Percentiles rank a stretch among this genome's conserved stretches.
Conservation (phyloP, 1,140 invertebrate genomes). For the Listronotus bonariensis region DNA sequence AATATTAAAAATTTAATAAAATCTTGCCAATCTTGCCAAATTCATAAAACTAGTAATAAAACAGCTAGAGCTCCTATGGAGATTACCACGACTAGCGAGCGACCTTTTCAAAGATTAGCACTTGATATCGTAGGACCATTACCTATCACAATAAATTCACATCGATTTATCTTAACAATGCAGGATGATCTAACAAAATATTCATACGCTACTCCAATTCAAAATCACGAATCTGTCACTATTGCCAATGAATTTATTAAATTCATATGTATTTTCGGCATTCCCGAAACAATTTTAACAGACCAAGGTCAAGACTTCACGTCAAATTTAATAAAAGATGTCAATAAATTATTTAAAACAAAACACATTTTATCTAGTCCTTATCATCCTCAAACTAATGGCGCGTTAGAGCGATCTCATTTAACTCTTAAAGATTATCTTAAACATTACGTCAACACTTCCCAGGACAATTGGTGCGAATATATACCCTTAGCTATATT, state of each 20-base stretch:
- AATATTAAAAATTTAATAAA: conserved; percentile 50
- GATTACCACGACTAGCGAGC: conserved; percentile 46
- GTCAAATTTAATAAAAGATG: neutral
- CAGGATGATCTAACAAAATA: neutral
- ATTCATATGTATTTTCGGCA: neutral
- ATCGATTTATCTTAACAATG: neutral
- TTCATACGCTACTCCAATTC: neutral
- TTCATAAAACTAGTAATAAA: conserved; percentile 50
- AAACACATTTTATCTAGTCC: conserved; percentile 38
- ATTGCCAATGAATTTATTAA: neutral
- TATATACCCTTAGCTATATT: too few relatives aligned
- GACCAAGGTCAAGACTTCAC: too few relatives aligned
- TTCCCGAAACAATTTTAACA: neutral
- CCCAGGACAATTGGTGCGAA: too few relatives aligned
- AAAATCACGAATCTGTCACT: neutral
- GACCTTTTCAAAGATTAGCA: too few relatives aligned
- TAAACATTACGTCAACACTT: neutral
- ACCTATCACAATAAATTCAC: neutral
- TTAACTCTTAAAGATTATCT: conserved; percentile 9
- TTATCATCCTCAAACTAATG: too few relatives aligned
- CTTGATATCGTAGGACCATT: too few relatives aligned
- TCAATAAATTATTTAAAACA: conserved; percentile 40
- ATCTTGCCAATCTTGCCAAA: conserved; percentile 50
- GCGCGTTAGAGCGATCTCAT: neutral
- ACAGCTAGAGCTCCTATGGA: conserved; percentile 50